Conservation (phyloP, 2,113 vertebrate genomes). For the Pelmatolapia mariae region DNA sequence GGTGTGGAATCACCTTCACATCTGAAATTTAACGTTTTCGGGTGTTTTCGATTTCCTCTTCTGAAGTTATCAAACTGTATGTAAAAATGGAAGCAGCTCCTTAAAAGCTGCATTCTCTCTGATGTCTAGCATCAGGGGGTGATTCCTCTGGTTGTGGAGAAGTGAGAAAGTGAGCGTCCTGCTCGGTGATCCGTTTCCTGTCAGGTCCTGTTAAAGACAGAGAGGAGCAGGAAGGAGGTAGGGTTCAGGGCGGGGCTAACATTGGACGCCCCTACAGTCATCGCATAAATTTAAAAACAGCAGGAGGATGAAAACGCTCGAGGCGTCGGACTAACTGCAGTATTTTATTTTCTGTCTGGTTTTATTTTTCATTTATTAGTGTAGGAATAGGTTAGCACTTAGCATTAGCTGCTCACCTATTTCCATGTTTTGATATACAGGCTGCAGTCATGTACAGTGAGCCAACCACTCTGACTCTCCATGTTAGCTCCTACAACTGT, state of each 20-base stretch:
- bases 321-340: background rate
- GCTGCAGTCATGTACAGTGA: background rate
- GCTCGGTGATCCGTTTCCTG: background rate
- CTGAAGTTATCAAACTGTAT: background rate
- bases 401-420: background rate
- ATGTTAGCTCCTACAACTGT: background rate
- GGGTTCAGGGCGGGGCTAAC: background rate
- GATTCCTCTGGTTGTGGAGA: background rate
- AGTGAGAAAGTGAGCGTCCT: background rate
- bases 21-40: background rate
- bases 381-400: background rate
- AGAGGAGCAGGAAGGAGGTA: background rate
- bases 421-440: background rate
- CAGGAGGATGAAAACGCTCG: background rate
- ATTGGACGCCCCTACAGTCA: background rate
- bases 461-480: background rate
- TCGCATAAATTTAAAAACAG: background rate
- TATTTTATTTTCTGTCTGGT: background rate
- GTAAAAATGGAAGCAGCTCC: background rate
- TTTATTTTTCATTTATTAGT: background rate
- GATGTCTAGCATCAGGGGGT: background rate
- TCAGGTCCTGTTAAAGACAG: background rate
- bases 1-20: background rate
- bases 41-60: background rate
- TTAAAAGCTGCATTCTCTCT: background rate